Base-by-base conservation (phyloP, 1,140 invertebrate genomes). In the Caerostris darwini region DNA sequence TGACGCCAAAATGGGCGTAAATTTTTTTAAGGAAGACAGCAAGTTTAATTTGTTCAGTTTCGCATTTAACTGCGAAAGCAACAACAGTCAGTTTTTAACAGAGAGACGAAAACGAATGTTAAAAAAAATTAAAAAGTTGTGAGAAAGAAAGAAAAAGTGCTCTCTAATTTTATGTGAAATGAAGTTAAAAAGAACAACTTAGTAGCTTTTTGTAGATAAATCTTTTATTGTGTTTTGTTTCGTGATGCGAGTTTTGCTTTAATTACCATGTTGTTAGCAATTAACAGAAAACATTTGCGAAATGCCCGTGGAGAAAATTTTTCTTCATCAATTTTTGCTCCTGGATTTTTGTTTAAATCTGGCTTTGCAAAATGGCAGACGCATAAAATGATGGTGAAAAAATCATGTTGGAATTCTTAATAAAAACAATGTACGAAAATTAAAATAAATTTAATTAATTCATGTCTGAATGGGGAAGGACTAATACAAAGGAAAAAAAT, bases 361-460 rank as follows among this genome's bases (percentile, higher is more conserved):
- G 10, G 54, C 57, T 3, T 19, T 85, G 82, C n/a, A n/a, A 19
- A 77, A 57, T 34, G 58, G 82, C 54, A 56, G 57, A 57, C 2
- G n/a, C 19, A 89, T 59, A 59, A 59, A 61, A 58, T n/a, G 57
- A 58, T 86, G 19, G 85, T 7, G 57, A n/a, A n/a, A n/a, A 71
- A 89, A 89, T 61, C 58, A 69, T 89, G 19, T n/a, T 19, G n/a
- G 34, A 88, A 89, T 67, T 89, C 87, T 89, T 89, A 89, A 89
- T 89, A 61, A 89, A 53, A 89, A 53, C 87, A 71, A 71, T 69
- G 87, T 34, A 89, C n/a, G 64, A 69, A 86, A 89, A 89, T 89
- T 89, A 89, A 89, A 89, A 89, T 89, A 89, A 89, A 89, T 89
- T 89, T 89, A 89, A 89, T 89, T 89, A 89, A 71, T 89, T 89